Conservation (phyloP, 2,797 vertebrate species). For the Pipistrellus pygmaeus region DNA sequence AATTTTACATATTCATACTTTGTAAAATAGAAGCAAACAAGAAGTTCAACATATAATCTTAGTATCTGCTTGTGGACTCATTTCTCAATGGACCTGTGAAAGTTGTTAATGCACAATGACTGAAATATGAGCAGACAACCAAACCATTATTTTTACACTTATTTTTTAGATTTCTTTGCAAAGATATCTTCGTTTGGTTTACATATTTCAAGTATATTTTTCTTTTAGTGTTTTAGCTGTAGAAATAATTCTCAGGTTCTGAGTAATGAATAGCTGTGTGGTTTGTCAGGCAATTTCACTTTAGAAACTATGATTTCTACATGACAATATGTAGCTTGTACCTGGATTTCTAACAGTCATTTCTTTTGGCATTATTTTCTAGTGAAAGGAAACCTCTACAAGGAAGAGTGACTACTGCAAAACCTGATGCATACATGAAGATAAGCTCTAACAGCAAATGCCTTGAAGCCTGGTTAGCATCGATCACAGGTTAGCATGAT, state of each 20-base stretch:
- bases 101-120: not conserved
- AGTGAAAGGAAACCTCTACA: slow-evolving; percentile 6
- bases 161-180: slow-evolving; percentile 43
- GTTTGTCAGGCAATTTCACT: slow-evolving; percentile 56
- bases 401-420: not conserved
- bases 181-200: slow-evolving; percentile 47
- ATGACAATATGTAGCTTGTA: slow-evolving; percentile 22
- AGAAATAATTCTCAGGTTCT: slow-evolving; percentile 38
- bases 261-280: slow-evolving; percentile 38
- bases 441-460: not conserved
- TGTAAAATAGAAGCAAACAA: slow-evolving; percentile 34
- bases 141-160: slow-evolving; percentile 33
- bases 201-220: not conserved
- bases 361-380: slow-evolving; percentile 17
- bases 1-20: not conserved
- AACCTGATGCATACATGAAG: not conserved
- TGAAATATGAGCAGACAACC: slow-evolving; percentile 1
- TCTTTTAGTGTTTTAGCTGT: slow-evolving; percentile 30
- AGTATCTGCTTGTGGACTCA: not conserved
- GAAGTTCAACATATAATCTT: slow-evolving; percentile 38
- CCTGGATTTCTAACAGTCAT: not conserved
- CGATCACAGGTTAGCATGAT: not conserved
- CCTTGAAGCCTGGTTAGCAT: not conserved
- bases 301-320: slow-evolving; percentile 55
- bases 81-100: not conserved